Evolutionary conservation across 1,140 invertebrate species (phyloP).

Genomic region (Chlorops oryzae): DNA sequence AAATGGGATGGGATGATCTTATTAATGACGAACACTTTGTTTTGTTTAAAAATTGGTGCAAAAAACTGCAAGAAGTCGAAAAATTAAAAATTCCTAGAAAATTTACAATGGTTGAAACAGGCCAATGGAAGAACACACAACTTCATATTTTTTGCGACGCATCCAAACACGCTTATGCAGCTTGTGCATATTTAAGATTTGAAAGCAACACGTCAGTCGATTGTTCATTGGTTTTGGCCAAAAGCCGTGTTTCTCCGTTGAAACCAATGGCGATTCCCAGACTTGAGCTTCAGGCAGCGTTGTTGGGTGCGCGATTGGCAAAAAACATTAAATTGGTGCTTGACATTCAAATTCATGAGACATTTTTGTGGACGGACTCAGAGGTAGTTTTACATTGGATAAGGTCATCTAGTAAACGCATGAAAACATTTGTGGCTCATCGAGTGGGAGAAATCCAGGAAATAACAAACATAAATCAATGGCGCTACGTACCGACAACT

Average conservation of each 20-base stretch:
- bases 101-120: neutral
- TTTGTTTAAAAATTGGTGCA: neutral
- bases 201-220: neutral
- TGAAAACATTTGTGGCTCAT: conserved; percentile 25
- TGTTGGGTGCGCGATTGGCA: neutral
- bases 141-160: too few relatives aligned
- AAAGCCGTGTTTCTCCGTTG: conserved; percentile 5
- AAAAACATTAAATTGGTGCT: conserved; percentile 4
- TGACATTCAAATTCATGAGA: neutral
- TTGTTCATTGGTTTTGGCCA: conserved; percentile 1
- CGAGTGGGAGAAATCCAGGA: conserved; percentile 28
- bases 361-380: conserved; percentile 2
- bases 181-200: too few relatives aligned
- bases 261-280: conserved; percentile 13
- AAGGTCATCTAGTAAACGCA: conserved; percentile 6
- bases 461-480: conserved; percentile 22
- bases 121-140: conserved; percentile 4
- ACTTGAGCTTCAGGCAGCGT: too few relatives aligned
- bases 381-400: conserved; percentile 11
- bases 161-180: too few relatives aligned
- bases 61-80: neutral
- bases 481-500: conserved; percentile 25
- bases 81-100: neutral
- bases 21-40: conserved; percentile 5
- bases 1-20: conserved; percentile 7